phyloP scores from a whole-genome alignment of 64 coral and sea anemone species.

The Dendronephthya gigantea region DNA sequence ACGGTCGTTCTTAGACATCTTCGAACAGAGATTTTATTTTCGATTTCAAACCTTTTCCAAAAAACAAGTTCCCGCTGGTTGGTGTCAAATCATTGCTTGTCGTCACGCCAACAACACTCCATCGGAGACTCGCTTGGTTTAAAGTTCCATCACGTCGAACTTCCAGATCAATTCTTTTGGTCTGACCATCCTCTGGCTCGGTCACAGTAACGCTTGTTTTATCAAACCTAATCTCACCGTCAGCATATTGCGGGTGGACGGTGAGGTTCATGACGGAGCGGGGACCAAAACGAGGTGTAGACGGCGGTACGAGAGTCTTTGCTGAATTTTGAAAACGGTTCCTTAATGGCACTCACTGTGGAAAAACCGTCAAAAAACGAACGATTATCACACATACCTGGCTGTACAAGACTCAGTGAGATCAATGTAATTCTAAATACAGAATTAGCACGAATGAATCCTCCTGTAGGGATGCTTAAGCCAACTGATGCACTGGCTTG shows the following conservation, averaged over 20 bases:
- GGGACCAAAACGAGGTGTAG: slow-evolving; percentile 53
- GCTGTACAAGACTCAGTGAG: not conserved
- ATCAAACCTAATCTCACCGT: slow-evolving; percentile 78
- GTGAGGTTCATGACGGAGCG: slow-evolving; percentile 37
- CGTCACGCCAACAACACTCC: slow-evolving; percentile 46
- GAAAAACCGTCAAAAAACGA: no score
- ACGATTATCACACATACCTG: not conserved
- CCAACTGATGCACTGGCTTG: not conserved
- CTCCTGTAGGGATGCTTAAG: not conserved
- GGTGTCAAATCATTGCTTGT: slow-evolving; percentile 42
- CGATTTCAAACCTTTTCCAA: slow-evolving; percentile 51
- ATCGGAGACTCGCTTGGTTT: slow-evolving; percentile 39
- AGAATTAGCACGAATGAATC: not conserved
- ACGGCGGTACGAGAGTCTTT: slow-evolving; percentile 22
- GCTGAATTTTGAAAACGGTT: not conserved
- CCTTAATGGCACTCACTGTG: not conserved
- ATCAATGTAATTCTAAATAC: not conserved
- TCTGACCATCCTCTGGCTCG: slow-evolving; percentile 45
- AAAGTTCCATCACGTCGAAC: slow-evolving; percentile 66
- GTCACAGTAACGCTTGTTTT: slow-evolving; percentile 37
- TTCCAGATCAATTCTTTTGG: slow-evolving; percentile 18
- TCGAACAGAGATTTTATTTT: not conserved
- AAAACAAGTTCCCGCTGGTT: slow-evolving; percentile 42
- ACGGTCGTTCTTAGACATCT: not conserved
- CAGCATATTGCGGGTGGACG: slow-evolving; percentile 53